Percentiles rank a stretch among this genome's conserved stretches.
These are phyloP conservation scores for Watersipora subatra DNA, from an alignment of 1,140 invertebrate genomes.

Conservation along the genomic window DNA sequence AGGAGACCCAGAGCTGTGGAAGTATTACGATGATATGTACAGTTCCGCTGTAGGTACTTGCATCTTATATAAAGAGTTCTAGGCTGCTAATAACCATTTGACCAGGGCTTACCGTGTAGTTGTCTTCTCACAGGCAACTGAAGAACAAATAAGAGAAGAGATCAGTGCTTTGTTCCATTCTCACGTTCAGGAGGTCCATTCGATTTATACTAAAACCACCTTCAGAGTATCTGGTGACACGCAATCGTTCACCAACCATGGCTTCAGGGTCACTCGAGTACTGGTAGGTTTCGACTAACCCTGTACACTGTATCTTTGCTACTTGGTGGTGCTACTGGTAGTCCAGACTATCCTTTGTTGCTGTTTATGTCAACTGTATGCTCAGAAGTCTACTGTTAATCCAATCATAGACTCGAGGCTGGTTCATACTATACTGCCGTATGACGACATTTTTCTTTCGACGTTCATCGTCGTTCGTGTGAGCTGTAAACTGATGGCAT, in stretches of 20 bases:
- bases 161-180: slow-evolving; percentile 91
- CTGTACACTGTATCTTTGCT: not conserved
- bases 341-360: not conserved
- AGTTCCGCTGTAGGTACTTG: slow-evolving; percentile 13
- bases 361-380: no score
- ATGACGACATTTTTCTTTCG: no score
- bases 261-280: slow-evolving; percentile 93
- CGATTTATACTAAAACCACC: slow-evolving; percentile 86
- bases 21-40: slow-evolving; percentile 52
- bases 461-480: no score
- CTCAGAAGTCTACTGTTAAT: no score
- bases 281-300: slow-evolving; percentile 51
- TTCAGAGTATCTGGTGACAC: slow-evolving; percentile 51
- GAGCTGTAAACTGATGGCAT: no score
- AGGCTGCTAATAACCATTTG: no score
- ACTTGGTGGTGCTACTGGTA: no score
- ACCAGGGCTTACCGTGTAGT: no score
- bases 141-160: slow-evolving; percentile 54
- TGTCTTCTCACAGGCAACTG: slow-evolving; percentile 19
- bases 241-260: slow-evolving; percentile 73
- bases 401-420: no score
- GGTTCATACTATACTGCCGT: no score
- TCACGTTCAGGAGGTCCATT: slow-evolving; percentile 95
- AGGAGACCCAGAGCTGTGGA: slow-evolving; percentile 93
- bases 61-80: no score